Conservation (phyloP, 2,113 vertebrate species). For the Pelmatolapia mariae region DNA sequence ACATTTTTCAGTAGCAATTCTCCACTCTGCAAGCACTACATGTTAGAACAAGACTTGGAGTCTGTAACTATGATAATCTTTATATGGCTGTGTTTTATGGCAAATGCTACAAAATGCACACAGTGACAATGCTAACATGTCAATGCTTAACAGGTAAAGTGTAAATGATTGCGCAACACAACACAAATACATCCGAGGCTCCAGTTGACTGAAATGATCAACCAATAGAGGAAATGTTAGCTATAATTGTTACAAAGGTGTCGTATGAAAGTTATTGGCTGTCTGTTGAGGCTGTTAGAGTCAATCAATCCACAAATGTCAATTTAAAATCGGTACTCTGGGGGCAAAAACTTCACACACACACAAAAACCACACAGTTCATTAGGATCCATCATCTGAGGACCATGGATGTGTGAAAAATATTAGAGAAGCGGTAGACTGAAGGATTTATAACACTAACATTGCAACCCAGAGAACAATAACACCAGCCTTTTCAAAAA, state of each 20-base stretch:
- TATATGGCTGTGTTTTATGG: not conserved
- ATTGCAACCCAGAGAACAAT: not conserved
- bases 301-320: not conserved
- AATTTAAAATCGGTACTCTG: not conserved
- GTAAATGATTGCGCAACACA: not conserved
- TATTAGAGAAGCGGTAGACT: not conserved
- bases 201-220: not conserved
- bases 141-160: not conserved
- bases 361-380: not conserved
- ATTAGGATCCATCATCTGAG: not conserved
- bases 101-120: not conserved
- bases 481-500: not conserved
- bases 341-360: not conserved
- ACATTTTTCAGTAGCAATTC: not conserved
- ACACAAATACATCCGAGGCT: not conserved
- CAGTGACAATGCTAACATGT: not conserved
- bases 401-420: not conserved
- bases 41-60: not conserved
- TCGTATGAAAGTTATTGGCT: not conserved
- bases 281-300: not conserved
- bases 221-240: not conserved
- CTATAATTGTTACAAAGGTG: not conserved
- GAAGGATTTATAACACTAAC: not conserved
- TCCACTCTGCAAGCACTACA: not conserved
- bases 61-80: not conserved